Evolutionary conservation across 2,888 invertebrate species (phyloP).

Genomic region (Euzophera pinguis): DNA sequence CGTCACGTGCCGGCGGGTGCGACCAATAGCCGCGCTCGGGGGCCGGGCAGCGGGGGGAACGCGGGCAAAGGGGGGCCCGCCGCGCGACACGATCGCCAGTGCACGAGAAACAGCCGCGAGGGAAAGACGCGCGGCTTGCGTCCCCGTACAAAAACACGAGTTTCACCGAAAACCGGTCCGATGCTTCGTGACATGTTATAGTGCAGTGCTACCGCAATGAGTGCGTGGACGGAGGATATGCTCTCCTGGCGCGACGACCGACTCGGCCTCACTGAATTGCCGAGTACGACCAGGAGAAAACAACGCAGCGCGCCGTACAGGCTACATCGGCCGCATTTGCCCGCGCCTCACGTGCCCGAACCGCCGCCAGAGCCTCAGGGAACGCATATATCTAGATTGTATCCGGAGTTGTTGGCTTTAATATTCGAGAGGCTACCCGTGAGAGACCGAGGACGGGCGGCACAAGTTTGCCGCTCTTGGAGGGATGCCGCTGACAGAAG

Average conservation of each 20-base stretch:
- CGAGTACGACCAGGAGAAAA: conserved; percentile 73
- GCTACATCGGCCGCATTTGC: conserved; percentile 83
- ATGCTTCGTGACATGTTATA: conserved; percentile 65
- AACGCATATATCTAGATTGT: conserved; percentile 91
- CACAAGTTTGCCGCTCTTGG: conserved; percentile 94
- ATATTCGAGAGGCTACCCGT: conserved; percentile 95
- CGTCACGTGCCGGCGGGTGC: conserved; percentile 82
- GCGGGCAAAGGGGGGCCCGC: conserved; percentile 38
- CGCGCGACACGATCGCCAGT: conserved; percentile 60
- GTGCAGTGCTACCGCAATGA: conserved; percentile 64
- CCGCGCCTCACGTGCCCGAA: conserved; percentile 66
- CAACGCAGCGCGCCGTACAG: conserved; percentile 82
- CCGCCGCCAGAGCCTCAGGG: conserved; percentile 74
- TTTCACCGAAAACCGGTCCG: conserved; percentile 68
- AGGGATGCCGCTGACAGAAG: conserved; percentile 95
- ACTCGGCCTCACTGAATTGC: conserved; percentile 65
- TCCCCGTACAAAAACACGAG: conserved; percentile 37
- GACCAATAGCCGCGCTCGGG: conserved; percentile 68
- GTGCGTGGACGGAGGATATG: conserved; percentile 76
- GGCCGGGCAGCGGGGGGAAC: conserved; percentile 50
- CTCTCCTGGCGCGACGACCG: conserved; percentile 71
- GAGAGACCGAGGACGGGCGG: conserved; percentile 92
- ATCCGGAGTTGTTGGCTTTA: conserved; percentile 94
- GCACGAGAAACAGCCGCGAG: conserved; percentile 48
- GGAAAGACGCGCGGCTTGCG: conserved; percentile 44